Conservation (phyloP, 2,113 vertebrate genomes). For the Lontra canadensis region DNA sequence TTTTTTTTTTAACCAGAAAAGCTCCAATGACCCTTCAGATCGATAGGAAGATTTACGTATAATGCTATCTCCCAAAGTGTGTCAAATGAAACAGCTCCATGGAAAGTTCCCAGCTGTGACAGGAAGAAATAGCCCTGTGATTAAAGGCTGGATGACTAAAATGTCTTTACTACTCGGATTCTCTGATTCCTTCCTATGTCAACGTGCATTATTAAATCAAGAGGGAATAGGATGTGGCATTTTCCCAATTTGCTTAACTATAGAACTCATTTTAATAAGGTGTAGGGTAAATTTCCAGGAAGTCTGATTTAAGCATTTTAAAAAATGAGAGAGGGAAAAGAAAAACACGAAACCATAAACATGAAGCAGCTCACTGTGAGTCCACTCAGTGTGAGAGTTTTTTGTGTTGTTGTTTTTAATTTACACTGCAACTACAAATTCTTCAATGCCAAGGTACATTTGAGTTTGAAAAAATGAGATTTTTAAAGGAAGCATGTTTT, state of each 20-base stretch:
- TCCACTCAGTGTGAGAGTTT: background rate
- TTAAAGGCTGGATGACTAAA: background rate
- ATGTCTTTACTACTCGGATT: background rate
- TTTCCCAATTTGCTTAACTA: background rate
- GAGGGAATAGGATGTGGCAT: background rate
- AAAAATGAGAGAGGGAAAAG: background rate
- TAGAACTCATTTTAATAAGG: background rate
- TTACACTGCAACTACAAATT: conserved; percentile 13
- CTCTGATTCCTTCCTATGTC: background rate
- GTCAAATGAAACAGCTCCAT: background rate
- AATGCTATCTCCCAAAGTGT: background rate
- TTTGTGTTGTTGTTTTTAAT: background rate
- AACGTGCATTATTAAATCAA: background rate
- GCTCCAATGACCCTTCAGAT: background rate
- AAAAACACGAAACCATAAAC: background rate
- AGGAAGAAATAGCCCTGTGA: background rate
- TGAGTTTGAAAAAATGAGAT: conserved; percentile 24
- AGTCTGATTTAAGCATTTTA: background rate
- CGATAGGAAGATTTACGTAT: background rate
- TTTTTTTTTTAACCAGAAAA: conserved; percentile 4
- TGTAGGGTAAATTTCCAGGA: background rate
- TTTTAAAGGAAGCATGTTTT: background rate
- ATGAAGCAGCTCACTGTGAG: background rate
- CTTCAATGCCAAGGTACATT: background rate
- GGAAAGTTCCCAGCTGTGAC: background rate